Conservation (phyloP, 2,113 vertebrate species). For the Cromileptes altivelis region DNA sequence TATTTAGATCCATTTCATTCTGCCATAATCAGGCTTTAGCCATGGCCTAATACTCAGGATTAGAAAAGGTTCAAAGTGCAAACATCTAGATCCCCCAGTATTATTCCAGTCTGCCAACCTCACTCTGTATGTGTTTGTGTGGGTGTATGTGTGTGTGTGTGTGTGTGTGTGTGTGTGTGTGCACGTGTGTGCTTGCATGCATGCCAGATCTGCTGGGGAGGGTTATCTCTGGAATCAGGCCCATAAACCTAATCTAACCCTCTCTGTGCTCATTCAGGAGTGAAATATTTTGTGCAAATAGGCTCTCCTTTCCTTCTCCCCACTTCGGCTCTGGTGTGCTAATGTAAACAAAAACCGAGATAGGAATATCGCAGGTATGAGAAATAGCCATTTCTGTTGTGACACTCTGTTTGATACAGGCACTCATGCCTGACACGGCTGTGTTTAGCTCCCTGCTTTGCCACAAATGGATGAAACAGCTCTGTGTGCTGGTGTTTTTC, state of each 20-base stretch:
- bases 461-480: conserved; percentile 55
- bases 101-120: conserved; percentile 83
- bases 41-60: conserved; percentile 81
- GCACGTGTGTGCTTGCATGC: conserved; percentile 53
- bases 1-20: conserved; percentile 85
- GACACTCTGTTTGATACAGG: conserved; percentile 65
- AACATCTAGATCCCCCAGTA: conserved; percentile 77
- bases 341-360: conserved; percentile 76
- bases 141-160: conserved; percentile 29
- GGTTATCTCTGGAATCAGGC: conserved; percentile 82
- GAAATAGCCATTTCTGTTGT: conserved; percentile 66
- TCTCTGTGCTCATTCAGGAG: conserved; percentile 80
- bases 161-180: conserved; percentile 33
- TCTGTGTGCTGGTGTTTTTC: conserved; percentile 37
- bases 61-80: conserved; percentile 85
- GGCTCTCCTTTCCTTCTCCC: conserved; percentile 61
- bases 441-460: conserved; percentile 51
- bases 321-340: conserved; percentile 43
- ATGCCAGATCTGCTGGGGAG: conserved; percentile 72
- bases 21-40: conserved; percentile 81
- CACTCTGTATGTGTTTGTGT: conserved; percentile 55
- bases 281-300: conserved; percentile 83
- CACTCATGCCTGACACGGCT: conserved; percentile 28
- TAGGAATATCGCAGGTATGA: conserved; percentile 59
- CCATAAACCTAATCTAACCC: conserved; percentile 81